Base-by-base conservation (phyloP, 2,113 vertebrate genomes). In the Chlamydotis undulata region DNA sequence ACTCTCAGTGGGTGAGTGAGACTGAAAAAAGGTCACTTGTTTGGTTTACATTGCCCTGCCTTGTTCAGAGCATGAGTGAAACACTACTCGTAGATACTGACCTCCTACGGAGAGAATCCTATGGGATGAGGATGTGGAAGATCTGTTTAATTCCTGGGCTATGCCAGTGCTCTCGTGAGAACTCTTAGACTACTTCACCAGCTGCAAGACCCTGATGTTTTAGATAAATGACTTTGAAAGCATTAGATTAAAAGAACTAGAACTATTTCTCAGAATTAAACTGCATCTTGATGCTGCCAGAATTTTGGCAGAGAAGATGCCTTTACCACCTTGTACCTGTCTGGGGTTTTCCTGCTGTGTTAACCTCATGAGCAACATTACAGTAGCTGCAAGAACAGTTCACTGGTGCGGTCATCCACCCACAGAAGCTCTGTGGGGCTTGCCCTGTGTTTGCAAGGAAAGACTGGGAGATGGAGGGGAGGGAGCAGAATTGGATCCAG, bases 401-500 rank as follows among this genome's bases (percentile, higher is more conserved):
- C 81, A 49, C 56, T 53, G 39, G 52, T 65, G 67, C 12, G 1
- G 67, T 94, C 92, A 86, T 91, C 84, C 67, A 93, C 84, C 91
- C 80, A 29, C 95, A 94, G 93, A 69, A 94, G 91, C 80, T 87
- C 84, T 65, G 49, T 63, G 61, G 26, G 89, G 83, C 55, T 85
- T 95, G 73, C 64, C 41, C 73, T 67, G 35, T 94, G 69, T 95
- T 95, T 77, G 25, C 63, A 63, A 77, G 65, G 65, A 65, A 84
- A 67, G 47, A 50, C 49, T 69, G n/a, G 69, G 74, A 91, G 84
- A 91, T 73, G 31, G 83, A 93, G n/a, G 35, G 55, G 69, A 60
- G 65, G 33, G 93, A 94, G 37, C 22, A 77, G 86, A 93, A 96
- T 95, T 96, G 83, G 68, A 96, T 96, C 94, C 87, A 91, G 74